Conservation (phyloP, 2,888 invertebrate species). For the Heteromurus nitidus region DNA sequence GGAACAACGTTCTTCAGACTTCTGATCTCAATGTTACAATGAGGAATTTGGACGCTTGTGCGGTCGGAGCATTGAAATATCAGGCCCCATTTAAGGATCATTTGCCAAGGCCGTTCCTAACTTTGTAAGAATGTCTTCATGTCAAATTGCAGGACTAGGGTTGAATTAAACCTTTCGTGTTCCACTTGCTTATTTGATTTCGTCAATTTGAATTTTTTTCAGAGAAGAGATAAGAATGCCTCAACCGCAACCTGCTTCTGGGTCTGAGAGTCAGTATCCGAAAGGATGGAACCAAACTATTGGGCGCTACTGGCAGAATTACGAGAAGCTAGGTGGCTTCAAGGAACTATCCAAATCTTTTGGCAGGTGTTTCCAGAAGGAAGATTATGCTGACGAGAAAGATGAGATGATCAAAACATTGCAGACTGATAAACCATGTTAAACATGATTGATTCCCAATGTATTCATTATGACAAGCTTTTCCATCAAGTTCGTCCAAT, state of each 20-base stretch:
- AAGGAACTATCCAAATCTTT: constrained; percentile 20
- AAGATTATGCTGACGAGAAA: constrained; percentile 12
- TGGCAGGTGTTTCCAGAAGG: constrained; percentile 33
- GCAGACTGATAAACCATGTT: constrained; percentile 6
- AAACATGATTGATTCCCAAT: neutral
- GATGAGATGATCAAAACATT: constrained; percentile 24
- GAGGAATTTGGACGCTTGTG: constrained; percentile 47
- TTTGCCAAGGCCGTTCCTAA: constrained; percentile 47
- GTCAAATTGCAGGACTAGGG: neutral
- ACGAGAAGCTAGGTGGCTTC: constrained; percentile 38
- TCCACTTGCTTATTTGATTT: neutral
- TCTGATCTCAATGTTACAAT: constrained; percentile 36
- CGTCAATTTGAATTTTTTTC: neutral
- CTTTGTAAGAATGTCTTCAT: constrained; percentile 10
- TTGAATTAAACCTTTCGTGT: neutral
- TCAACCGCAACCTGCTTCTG: neutral
- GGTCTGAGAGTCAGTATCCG: too few relatives aligned
- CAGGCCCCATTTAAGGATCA: constrained; percentile 17
- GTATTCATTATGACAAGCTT: neutral
- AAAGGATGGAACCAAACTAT: constrained; percentile 46
- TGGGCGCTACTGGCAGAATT: constrained; percentile 33
- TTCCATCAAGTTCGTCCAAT: too few relatives aligned
- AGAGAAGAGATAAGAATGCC: constrained; percentile 9
- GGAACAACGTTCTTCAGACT: constrained; percentile 48
- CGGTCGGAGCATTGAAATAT: constrained; percentile 9